Evolutionary conservation across 35 echinoderm and acorn worm species (phyloP).

Genomic region (Ophiothrix spiculata): DNA sequence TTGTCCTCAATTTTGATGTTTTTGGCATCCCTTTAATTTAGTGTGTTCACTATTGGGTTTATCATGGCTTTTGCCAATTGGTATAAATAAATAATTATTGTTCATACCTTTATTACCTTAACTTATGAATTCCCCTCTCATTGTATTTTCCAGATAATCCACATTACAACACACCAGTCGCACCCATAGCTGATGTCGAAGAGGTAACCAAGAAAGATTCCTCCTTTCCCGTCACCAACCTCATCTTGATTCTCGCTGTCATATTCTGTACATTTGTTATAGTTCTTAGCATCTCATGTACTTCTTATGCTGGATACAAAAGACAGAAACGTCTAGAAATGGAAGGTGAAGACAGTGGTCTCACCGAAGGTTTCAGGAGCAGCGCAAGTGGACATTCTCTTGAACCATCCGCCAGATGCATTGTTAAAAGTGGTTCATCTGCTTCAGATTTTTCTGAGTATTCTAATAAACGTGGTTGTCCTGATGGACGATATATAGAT

Average conservation of each 20-base stretch:
- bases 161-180: not conserved
- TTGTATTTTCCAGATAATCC: not conserved
- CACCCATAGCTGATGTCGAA: not conserved
- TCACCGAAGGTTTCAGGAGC: not conserved
- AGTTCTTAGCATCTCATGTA: not conserved
- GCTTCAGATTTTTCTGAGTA: constrained; percentile 71
- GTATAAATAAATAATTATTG: too few species aligned
- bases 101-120: too few species aligned
- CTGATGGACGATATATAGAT: constrained; percentile 54
- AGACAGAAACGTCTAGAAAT: not conserved
- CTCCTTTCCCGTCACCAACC: not conserved
- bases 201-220: not conserved
- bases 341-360: too few species aligned
- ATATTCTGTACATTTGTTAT: not conserved
- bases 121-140: too few species aligned
- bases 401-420: not conserved
- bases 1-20: too few species aligned
- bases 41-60: too few species aligned
- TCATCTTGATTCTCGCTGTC: not conserved
- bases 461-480: constrained; percentile 66
- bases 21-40: too few species aligned
- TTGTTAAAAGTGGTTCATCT: constrained; percentile 68
- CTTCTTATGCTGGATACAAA: not conserved
- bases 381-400: not conserved
- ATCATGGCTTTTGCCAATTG: too few species aligned